Base-by-base conservation (phyloP, 2,797 vertebrate genomes). In the Gambusia yucatana region DNA sequence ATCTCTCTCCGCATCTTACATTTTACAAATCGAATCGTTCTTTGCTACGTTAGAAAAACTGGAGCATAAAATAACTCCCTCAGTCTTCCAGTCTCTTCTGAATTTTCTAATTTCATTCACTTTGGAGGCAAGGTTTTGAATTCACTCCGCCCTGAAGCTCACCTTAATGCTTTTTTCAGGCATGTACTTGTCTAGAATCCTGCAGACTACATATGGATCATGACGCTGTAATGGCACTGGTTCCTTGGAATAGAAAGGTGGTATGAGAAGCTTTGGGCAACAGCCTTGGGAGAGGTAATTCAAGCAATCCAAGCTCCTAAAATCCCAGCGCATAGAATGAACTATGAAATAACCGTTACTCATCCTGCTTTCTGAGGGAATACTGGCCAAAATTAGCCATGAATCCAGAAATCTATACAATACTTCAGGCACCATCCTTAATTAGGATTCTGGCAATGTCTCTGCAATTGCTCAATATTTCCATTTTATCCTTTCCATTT, bases 401-500 rank as follows among this genome's bases (percentile, higher is more conserved):
- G 76, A 88, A 82, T 87, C 79, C 91, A 76, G 70, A 43, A 65
- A 84, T 83, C 81, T 76, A 85, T 79, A 89, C 84, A 84, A 91
- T 84, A 77, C 69, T 78, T 25, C 1, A 80, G 79, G 75, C 63
- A 57, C 72, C 70, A 75, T 44, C 63, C 72, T 80, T 61, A 74
- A 85, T 80, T 57, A 81, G 28, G 80, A 61, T 57, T 25, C 55
- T 72, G 69, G 72, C 36, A 76, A 47, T 77, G 76, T 81, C 77
- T 82, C 75, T 84, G 79, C 77, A 73, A 82, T 76, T 82, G 84
- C 83, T 84, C 89, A 80, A 85, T 84, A 82, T 90, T 85, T 91
- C 84, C 78, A 81, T 83, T 87, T 82, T 75, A 33, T 83, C 84
- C 65, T 69, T 73, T 81, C 77, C 77, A 65, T 72, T 72, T 81